These are phyloP conservation scores for Hybos culiciformis DNA, from an alignment of 2,888 invertebrate species.

Conservation along the genomic window DNA sequence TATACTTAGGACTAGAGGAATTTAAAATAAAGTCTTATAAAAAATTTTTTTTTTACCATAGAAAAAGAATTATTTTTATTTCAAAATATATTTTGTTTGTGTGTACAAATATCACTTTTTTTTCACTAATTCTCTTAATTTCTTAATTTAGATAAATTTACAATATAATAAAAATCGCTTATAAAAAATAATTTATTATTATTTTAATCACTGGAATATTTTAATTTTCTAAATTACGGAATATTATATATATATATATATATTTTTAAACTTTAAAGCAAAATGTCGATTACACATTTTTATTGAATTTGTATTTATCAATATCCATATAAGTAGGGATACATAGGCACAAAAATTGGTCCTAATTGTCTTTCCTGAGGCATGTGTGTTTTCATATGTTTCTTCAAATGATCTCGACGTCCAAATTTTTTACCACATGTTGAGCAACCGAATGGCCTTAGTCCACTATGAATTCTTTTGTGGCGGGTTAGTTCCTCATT, in stretches of 20 bases:
- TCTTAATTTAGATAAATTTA: too few species aligned
- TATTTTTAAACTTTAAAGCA: background rate
- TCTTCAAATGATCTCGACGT: constrained; percentile 85
- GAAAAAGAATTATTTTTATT: too few species aligned
- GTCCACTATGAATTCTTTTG: constrained; percentile 75
- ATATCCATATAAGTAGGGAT: constrained; percentile 46
- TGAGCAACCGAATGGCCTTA: constrained; percentile 72
- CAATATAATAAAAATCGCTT: too few species aligned
- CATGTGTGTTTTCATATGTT: constrained; percentile 77
- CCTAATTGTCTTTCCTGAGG: constrained; percentile 47
- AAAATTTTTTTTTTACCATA: too few species aligned
- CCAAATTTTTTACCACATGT: constrained; percentile 89
- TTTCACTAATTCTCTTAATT: too few species aligned
- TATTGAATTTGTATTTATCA: constrained; percentile 21
- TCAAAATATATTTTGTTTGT: too few species aligned
- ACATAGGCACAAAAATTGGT: constrained; percentile 46
- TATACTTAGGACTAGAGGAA: too few species aligned
- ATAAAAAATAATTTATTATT: background rate
- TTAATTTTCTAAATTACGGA: too few species aligned
- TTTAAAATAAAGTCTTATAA: too few species aligned
- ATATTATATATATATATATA: too few species aligned
- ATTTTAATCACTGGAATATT: background rate
- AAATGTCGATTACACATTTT: background rate
- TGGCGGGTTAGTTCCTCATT: constrained; percentile 89
- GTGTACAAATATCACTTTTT: too few species aligned